Evolutionary conservation across 2,797 vertebrate species (phyloP).

Genomic region (Potorous gilbertii): DNA sequence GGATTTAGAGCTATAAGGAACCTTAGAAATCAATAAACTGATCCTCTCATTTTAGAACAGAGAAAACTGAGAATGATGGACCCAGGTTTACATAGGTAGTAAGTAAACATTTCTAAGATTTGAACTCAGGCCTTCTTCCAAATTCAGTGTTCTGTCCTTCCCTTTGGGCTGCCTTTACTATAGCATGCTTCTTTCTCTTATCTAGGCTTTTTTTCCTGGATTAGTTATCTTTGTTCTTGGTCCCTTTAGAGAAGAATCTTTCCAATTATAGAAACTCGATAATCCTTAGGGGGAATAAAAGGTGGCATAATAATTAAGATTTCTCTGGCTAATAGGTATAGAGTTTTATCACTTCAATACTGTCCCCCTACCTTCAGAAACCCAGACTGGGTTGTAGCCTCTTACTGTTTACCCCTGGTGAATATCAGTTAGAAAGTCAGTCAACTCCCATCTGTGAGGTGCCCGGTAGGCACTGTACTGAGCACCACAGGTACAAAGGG

Average conservation of each 20-base stretch:
- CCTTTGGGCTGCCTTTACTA: not conserved
- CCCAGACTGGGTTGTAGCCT: not conserved
- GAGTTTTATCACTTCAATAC: not conserved
- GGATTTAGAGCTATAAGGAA: conserved; percentile 4
- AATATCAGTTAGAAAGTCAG: not conserved
- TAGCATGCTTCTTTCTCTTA: not conserved
- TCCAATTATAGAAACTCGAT: not conserved
- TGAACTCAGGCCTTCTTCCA: not conserved
- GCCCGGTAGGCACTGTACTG: not conserved
- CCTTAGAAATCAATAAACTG: not conserved
- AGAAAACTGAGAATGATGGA: conserved; percentile 16
- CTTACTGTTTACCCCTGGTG: not conserved
- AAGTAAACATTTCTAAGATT: not conserved
- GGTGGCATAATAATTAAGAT: not conserved
- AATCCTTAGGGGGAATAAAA: not conserved
- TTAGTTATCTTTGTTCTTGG: not conserved
- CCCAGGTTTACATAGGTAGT: not conserved
- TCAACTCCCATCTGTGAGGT: not conserved
- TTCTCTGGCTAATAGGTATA: not conserved
- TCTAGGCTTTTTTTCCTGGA: not conserved
- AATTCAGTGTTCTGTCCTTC: not conserved
- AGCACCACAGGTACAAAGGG: not conserved
- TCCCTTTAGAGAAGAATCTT: not conserved
- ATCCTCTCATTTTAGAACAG: conserved; percentile 28
- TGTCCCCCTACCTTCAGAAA: not conserved